Base-by-base conservation (phyloP, 2,113 vertebrate species). In the Trogon surrucura region DNA sequence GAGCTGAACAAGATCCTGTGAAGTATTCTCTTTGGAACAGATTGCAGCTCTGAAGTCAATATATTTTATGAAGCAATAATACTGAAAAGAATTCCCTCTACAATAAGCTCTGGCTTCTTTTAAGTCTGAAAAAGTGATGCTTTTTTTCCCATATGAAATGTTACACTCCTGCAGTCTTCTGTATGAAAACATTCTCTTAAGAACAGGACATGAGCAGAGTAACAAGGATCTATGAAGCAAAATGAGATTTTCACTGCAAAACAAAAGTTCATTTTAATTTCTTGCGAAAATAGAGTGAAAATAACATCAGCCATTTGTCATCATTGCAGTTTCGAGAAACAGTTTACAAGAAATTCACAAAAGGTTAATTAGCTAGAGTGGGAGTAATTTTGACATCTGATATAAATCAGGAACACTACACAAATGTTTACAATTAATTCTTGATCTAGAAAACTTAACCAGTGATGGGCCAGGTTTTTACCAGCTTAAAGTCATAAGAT, bases 241-340 rank as follows among this genome's bases (percentile, higher is more conserved):
- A 85, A 85, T 71, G 64, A 93, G 85, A 86, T 80, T 95, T 90
- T 88, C 47, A n/a, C 34, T 78, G 34, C 22, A 88, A 94, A 93
- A 80, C 17, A 82, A 71, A 93, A 93, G 51, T 60, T 94, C 12
- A 13, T 93, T 90, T 93, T 78, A 83, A 94, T 93, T 91, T 96
- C 41, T 91, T 74, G 38, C 2, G 4, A 71, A 92, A 90, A 80
- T 13, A 80, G 44, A 85, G 18, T 34, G 60, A 85, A 69, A 96
- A 90, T 22, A 58, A 58, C 36, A 77, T 73, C 66, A 88, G 7
- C 32, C 26, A 36, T 93, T 96, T 93, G 30, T 83, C 75, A 91
- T 12, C 7, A 45, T 47, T 62, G 32, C 29, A 69, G 29, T 70
- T 72, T 85, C 2, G 62, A 67, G 83, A 88, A 89, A n/a, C 2